These are phyloP conservation scores for Lithophane leautieri DNA, from an alignment of 2,888 invertebrate genomes.

Conservation along the genomic window DNA sequence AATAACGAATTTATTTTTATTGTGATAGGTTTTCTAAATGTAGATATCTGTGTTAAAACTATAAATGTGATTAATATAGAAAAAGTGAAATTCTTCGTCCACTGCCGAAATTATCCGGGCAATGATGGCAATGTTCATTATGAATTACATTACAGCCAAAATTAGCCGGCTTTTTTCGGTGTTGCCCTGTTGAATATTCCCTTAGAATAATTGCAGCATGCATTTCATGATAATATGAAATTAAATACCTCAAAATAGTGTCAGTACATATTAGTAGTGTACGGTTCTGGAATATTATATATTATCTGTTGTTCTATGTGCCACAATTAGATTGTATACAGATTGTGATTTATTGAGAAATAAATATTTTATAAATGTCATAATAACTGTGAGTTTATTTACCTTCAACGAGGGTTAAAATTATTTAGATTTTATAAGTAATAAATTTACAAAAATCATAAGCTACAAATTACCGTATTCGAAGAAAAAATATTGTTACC, in stretches of 20 bases:
- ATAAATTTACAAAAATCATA: not conserved
- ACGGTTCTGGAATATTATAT: slow-evolving; percentile 76
- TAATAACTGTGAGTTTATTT: slow-evolving; percentile 45
- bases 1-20: slow-evolving; percentile 74
- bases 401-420: not conserved
- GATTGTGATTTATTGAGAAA: slow-evolving; percentile 87
- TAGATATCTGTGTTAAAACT: slow-evolving; percentile 71
- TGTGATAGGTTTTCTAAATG: slow-evolving; percentile 66
- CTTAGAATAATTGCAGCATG: slow-evolving; percentile 55
- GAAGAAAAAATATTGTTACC: not conserved
- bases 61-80: slow-evolving; percentile 73
- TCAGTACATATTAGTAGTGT: slow-evolving; percentile 68
- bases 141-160: not conserved
- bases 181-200: slow-evolving; percentile 29
- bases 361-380: slow-evolving; percentile 90
- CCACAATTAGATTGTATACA: slow-evolving; percentile 86
- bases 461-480: not conserved
- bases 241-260: slow-evolving; percentile 80
- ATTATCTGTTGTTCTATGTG: slow-evolving; percentile 87
- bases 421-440: not conserved
- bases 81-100: slow-evolving; percentile 33
- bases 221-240: slow-evolving; percentile 69
- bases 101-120: slow-evolving; percentile 19
- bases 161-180: slow-evolving; percentile 17
- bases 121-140: not conserved